Evolutionary conservation across 53 echinoderm and acorn worm species (phyloP), one percentile per base, ranked within the genome.

Genomic region (Holothuria scabra): DNA sequence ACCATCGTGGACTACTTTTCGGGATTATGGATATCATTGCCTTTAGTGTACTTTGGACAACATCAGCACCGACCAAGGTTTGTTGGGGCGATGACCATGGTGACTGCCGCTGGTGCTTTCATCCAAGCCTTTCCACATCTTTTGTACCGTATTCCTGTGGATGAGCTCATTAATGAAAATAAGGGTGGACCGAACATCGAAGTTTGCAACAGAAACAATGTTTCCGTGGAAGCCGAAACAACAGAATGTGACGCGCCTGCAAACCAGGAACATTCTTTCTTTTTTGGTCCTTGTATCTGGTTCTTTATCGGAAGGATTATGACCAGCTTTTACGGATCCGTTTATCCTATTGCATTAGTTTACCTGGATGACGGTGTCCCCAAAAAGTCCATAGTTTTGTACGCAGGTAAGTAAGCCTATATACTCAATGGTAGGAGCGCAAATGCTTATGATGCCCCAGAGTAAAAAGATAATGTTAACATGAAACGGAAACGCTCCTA

Each of bases 11-110:
- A 75, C 16, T 75, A 48, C 29, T 75, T 75, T 29, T 18, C 29
- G 13, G 49, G 49, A 22, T 55, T 75, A 52, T 75, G 49, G 49
- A 52, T 55, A 7, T 41, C 52, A n/a, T 28, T 75, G 49, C 76
- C 76, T 48, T 55, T 75, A 52, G 76, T 75, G 29, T 75, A 75
- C 30, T n/a, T 24, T 28, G 76, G 76, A 13, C 76, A 55, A 28
- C 49, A 22, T 28, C 24, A 28, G 24, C 76, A 75, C 29, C 16
- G 76, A 23, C 76, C 76, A 25, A 22, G 55, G 23, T 75, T 75
- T 14, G 28, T 75, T 12, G 49, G 22, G 19, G 76, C 29, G 52
- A 28, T 75, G 13, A 52, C 49, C 28, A 48, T 55, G 10, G 56
- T 75, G 13, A 52, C 76, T 25, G 44, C 76, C 37, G n/a, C 56